These are phyloP conservation scores for Acleris cristana DNA, from an alignment of 2,888 invertebrate species.

Conservation along the genomic window DNA sequence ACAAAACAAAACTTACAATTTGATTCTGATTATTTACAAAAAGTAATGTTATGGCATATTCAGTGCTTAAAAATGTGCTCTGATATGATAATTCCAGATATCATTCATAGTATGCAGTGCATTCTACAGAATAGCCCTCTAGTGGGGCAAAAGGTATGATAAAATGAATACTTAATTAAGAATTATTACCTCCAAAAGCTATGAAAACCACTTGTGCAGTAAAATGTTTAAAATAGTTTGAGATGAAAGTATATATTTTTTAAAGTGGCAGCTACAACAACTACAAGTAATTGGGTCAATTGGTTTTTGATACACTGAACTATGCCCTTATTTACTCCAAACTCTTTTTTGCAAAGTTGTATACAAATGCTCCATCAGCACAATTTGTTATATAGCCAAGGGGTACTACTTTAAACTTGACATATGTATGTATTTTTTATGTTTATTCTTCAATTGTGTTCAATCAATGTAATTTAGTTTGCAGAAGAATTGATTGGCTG, in stretches of 20 bases:
- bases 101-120: conserved; percentile 72
- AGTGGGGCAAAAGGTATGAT: conserved; percentile 59
- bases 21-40: conserved; percentile 56
- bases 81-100: conserved; percentile 69
- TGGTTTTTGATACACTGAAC: too few species aligned
- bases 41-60: conserved; percentile 73
- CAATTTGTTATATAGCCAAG: too few species aligned
- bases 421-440: not conserved
- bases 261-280: too few species aligned
- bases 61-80: conserved; percentile 70
- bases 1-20: conserved; percentile 80
- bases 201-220: too few species aligned
- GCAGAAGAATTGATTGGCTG: conserved; percentile 65
- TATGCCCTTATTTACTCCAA: too few species aligned
- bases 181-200: too few species aligned
- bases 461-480: conserved; percentile 54
- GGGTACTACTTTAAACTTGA: too few species aligned
- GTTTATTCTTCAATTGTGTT: conserved; percentile 33
- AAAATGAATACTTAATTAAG: not conserved
- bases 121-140: conserved; percentile 61
- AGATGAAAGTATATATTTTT: too few species aligned
- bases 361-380: too few species aligned
- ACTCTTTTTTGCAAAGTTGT: too few species aligned
- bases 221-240: too few species aligned
- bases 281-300: too few species aligned